Conservation (phyloP, 1,140 invertebrate species). For the Brachionus plicatilis region DNA sequence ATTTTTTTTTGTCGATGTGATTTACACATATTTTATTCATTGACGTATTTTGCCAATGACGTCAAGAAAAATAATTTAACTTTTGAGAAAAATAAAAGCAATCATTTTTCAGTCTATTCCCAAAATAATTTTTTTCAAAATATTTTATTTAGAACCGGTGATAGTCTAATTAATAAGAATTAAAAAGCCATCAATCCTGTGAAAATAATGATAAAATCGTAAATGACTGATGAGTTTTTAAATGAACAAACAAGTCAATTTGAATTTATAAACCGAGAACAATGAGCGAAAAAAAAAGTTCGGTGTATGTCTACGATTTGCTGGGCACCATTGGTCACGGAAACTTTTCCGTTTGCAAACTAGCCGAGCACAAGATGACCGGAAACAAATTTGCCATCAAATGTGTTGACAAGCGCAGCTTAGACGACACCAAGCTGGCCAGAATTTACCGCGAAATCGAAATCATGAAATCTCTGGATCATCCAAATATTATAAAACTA, state of each 20-base stretch:
- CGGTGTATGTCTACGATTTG: background rate
- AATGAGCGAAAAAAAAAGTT: constrained; percentile 23
- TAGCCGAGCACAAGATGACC: constrained; percentile 97
- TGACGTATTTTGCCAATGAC: constrained; percentile 24
- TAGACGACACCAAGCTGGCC: background rate
- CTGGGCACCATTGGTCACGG: constrained; percentile 89
- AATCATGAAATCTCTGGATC: constrained; percentile 26
- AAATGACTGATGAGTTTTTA: background rate
- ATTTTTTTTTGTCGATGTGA: background rate
- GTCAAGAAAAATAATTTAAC: background rate
- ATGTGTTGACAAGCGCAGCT: constrained; percentile 89
- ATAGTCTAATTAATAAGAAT: background rate
- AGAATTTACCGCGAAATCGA: constrained; percentile 27
- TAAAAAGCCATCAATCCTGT: background rate
- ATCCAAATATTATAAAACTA: constrained; percentile 26
- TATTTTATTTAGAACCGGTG: background rate
- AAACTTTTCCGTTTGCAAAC: constrained; percentile 99
- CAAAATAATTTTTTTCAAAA: background rate
- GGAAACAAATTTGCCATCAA: constrained; percentile 87
- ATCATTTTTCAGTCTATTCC: background rate
- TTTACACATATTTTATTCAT: constrained; percentile 15
- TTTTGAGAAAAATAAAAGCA: background rate
- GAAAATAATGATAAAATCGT: background rate
- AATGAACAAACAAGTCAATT: background rate
- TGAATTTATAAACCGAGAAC: background rate